These are phyloP conservation scores for Prionailurus viverrinus DNA, from an alignment of 2,113 vertebrate genomes.

Conservation along the genomic window DNA sequence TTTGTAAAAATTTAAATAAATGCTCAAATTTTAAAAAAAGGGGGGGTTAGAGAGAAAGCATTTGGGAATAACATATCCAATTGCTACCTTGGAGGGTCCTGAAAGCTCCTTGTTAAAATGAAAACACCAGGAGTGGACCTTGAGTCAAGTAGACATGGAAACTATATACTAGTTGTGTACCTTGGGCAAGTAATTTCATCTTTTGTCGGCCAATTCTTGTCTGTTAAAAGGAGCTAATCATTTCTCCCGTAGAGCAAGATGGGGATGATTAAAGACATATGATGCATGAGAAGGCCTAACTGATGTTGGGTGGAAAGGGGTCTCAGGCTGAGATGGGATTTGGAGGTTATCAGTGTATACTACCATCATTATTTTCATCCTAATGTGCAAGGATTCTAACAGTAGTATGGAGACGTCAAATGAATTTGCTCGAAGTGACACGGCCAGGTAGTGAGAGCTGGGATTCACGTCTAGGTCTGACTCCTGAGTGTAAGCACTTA, in stretches of 20 bases:
- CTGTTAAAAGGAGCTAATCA: background rate
- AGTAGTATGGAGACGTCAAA: background rate
- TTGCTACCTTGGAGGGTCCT: background rate
- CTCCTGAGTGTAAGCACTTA: accelerated
- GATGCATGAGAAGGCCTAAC: background rate
- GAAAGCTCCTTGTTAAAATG: background rate
- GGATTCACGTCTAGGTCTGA: background rate
- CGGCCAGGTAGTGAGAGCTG: background rate
- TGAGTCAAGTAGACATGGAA: background rate
- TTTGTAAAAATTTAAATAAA: constrained; percentile 16
- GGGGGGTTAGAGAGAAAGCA: background rate
- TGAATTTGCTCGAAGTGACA: background rate
- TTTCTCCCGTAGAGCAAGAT: background rate
- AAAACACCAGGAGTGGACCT: background rate
- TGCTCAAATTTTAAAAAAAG: background rate
- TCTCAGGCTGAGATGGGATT: background rate
- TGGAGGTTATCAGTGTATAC: background rate
- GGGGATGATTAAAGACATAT: background rate
- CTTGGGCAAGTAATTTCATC: background rate
- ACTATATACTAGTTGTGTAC: background rate
- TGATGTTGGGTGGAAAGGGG: background rate
- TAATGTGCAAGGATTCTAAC: background rate
- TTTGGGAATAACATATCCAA: background rate
- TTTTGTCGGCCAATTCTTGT: background rate
- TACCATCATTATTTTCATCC: background rate